Conservation (phyloP, 2,888 invertebrate genomes). For the Patella depressa region DNA sequence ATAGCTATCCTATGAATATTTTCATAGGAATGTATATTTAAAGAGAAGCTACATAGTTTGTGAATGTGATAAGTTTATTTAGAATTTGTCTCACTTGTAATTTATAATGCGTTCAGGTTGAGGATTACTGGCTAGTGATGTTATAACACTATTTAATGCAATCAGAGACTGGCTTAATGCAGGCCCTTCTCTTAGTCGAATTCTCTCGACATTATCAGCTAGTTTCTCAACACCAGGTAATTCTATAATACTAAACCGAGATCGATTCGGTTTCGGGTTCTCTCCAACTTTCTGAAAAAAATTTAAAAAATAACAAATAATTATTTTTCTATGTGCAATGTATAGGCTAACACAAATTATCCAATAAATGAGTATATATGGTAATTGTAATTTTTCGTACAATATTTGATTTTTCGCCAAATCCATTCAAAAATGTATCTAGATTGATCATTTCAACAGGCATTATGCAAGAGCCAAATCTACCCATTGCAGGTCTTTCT, state of each 20-base stretch:
- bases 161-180: conserved; percentile 57
- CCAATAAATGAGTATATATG: too few relatives aligned
- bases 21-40: neutral
- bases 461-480: too few relatives aligned
- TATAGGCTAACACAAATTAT: too few relatives aligned
- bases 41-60: neutral
- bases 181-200: conserved; percentile 60
- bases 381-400: too few relatives aligned
- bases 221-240: conserved; percentile 66
- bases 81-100: conserved; percentile 54
- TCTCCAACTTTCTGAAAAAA: conserved; percentile 54
- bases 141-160: conserved; percentile 56
- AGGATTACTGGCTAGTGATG: conserved; percentile 60
- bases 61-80: neutral
- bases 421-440: too few relatives aligned
- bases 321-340: too few relatives aligned
- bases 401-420: too few relatives aligned
- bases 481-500: too few relatives aligned
- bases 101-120: conserved; percentile 64
- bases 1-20: neutral
- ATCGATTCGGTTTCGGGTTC: conserved; percentile 58
- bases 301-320: neutral
- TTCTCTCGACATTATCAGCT: conserved; percentile 46
- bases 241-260: conserved; percentile 64
- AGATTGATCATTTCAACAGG: too few relatives aligned